Evolutionary conservation across 2,113 vertebrate genomes (phyloP), one percentile per base, ranked within the genome.

Genomic region (Euleptes europaea): DNA sequence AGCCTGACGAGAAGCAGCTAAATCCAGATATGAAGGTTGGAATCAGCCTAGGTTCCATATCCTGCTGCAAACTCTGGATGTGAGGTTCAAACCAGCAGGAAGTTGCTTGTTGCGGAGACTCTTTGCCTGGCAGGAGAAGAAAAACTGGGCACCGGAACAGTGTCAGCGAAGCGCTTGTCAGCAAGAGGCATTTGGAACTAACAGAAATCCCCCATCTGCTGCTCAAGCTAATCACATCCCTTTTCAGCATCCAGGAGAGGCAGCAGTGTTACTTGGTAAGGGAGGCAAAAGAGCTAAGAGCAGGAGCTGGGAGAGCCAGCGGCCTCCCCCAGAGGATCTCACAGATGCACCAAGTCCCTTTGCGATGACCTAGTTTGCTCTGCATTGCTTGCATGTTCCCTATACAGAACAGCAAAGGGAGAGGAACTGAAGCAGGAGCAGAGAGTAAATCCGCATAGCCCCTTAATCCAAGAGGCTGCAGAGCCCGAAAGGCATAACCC

Each of bases 381-480:
- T 85, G 83, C 57, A 89, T 73, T 0, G 28, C 51, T 83, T 42
- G 89, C 87, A 44, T 84, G 26, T 51, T 3, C 72, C 78, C 83
- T 35, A 33, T 47, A 83, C 86, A 3, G 63, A 63, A 76, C 51
- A 85, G 51, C 69, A 0, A 2, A 35, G 82, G 81, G 79, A 79
- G 87, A 66, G 13, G 33, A 75, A 80, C 77, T 47, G 91, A 87
- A 85, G 90, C 78, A 38, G 85, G 42, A 90, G 85, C 0, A 0
- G 82, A 71, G 81, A 70, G 21, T 93, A 94, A 95, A 95, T 94
- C 94, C 91, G 15, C 1, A 7, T 11, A 1, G 83, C 89, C 88
- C 90, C 89, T 92, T 95, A 95, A 95, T 95, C 94, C 94, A 31
- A 83, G 85, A 54, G 76, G 88, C 88, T 76, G 88, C 0, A 28